These are phyloP conservation scores for Platalea minor DNA, from an alignment of 2,797 vertebrate genomes.

Conservation along the genomic window DNA sequence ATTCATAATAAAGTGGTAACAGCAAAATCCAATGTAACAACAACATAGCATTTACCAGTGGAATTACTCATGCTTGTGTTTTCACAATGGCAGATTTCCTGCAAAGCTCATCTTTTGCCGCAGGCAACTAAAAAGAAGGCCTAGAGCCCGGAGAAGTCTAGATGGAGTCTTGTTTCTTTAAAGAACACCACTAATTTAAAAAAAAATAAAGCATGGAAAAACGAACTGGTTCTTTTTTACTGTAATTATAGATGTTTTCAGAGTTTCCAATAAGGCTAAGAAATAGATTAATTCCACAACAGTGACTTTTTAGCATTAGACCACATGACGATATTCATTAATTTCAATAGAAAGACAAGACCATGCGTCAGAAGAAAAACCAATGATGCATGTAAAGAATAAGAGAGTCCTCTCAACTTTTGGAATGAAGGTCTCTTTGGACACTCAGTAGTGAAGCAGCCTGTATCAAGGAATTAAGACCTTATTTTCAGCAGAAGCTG, in stretches of 20 bases:
- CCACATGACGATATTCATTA: neutral
- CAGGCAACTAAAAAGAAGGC: neutral
- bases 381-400: neutral
- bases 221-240: neutral
- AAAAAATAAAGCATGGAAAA: neutral
- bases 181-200: neutral
- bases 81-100: neutral
- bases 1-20: neutral
- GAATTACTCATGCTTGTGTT: neutral
- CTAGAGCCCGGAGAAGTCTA: neutral
- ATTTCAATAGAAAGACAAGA: neutral
- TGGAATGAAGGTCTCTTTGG: neutral
- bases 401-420: neutral
- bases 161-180: neutral
- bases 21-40: neutral
- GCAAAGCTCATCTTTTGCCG: neutral
- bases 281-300: neutral
- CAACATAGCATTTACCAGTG: neutral
- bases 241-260: neutral
- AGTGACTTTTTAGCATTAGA: neutral
- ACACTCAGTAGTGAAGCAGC: neutral
- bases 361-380: neutral
- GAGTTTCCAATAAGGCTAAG: neutral
- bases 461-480: neutral
- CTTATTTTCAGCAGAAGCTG: neutral